These are phyloP conservation scores for Hiodon tergisus DNA, from an alignment of 2,113 vertebrate genomes.

Conservation along the genomic window DNA sequence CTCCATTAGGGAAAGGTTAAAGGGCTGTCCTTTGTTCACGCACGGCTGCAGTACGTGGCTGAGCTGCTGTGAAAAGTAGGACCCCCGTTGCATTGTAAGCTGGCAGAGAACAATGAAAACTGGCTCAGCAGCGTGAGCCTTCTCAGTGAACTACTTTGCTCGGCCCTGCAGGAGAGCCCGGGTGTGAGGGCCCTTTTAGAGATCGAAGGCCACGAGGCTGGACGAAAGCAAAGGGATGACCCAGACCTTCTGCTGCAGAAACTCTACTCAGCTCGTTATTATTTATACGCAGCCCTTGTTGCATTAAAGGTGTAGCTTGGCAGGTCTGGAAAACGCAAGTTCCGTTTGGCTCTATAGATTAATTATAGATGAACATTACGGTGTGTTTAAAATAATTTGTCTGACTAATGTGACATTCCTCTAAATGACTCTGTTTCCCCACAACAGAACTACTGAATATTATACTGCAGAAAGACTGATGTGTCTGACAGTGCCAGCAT, in stretches of 20 bases:
- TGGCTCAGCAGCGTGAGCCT: slow-evolving; percentile 64
- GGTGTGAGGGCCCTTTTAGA: neutral
- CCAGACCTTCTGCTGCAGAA: neutral
- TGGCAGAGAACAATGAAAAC: slow-evolving; percentile 63
- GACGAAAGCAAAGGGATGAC: slow-evolving; percentile 22
- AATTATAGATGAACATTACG: too few relatives aligned
- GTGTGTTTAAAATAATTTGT: too few relatives aligned
- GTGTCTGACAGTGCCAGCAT: too few relatives aligned
- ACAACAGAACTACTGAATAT: too few relatives aligned
- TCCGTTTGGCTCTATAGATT: too few relatives aligned
- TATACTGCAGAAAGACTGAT: too few relatives aligned
- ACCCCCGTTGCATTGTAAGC: slow-evolving; percentile 59
- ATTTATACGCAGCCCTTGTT: slow-evolving; percentile 31
- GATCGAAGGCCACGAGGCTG: slow-evolving; percentile 38
- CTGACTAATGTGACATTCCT: too few relatives aligned
- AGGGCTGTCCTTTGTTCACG: slow-evolving; percentile 58
- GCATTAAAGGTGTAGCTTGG: too few relatives aligned
- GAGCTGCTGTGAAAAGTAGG: slow-evolving; percentile 60
- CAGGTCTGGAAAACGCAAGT: too few relatives aligned
- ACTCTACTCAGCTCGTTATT: slow-evolving; percentile 30
- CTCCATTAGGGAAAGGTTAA: slow-evolving; percentile 57
- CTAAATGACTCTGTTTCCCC: too few relatives aligned
- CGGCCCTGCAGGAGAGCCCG: slow-evolving; percentile 36
- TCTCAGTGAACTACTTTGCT: slow-evolving; percentile 61
- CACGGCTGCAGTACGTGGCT: slow-evolving; percentile 57